These are phyloP conservation scores for Astyanax mexicanus DNA, from an alignment of 2,797 vertebrate species.

Conservation along the genomic window DNA sequence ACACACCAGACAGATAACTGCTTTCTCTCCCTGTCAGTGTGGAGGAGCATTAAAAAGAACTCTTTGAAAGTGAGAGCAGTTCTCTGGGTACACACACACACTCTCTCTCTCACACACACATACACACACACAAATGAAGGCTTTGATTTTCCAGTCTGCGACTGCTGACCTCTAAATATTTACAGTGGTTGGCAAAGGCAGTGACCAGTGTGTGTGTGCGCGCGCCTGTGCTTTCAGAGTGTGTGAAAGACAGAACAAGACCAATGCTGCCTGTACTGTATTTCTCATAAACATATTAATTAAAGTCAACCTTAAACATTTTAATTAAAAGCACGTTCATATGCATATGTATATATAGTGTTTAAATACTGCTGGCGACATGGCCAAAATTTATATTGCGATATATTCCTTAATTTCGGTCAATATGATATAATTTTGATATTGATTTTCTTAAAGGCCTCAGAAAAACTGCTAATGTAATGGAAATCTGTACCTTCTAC, in stretches of 20 bases:
- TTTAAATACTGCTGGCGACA: no score
- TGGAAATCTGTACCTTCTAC: no score
- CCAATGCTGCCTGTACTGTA: slow-evolving; percentile 15
- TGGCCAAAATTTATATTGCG: no score
- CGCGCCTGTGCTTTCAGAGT: slow-evolving; percentile 35
- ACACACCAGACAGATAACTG: slow-evolving; percentile 59
- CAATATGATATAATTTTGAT: no score
- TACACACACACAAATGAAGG: slow-evolving; percentile 52
- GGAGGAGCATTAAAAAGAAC: slow-evolving; percentile 54
- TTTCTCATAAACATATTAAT: no score
- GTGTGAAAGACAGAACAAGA: background rate
- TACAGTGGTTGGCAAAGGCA: slow-evolving; percentile 75
- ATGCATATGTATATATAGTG: no score
- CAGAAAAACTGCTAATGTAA: no score
- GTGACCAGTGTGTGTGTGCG: slow-evolving; percentile 58
- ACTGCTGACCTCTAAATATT: slow-evolving; percentile 83
- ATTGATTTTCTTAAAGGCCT: no score
- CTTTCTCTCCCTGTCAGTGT: slow-evolving; percentile 59
- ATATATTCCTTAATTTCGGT: no score
- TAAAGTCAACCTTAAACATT: no score
- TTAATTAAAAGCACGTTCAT: no score
- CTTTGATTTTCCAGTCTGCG: slow-evolving; percentile 79
- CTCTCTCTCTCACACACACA: slow-evolving; percentile 9
- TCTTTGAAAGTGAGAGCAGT: slow-evolving; percentile 56
- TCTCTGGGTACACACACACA: slow-evolving; percentile 11